phyloP scores from a whole-genome alignment of 2,888 invertebrate species.

The Cephalotes varians region DNA sequence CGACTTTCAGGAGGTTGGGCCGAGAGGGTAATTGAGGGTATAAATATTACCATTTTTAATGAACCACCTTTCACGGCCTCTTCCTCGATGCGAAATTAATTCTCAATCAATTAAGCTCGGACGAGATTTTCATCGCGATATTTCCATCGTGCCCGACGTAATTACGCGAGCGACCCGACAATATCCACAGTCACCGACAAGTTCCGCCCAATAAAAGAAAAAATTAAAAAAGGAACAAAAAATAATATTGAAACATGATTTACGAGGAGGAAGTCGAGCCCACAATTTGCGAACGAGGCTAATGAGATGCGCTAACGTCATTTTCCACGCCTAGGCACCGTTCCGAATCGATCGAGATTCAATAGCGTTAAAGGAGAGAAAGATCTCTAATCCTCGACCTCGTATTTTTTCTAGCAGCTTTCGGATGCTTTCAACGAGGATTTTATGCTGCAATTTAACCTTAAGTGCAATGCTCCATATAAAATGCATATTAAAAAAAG shows the following conservation, averaged over 20 bases:
- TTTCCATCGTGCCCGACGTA: conserved; percentile 66
- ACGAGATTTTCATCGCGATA: conserved; percentile 71
- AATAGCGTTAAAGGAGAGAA: conserved; percentile 12
- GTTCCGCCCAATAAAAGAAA: conserved; percentile 12
- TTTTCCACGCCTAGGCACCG: conserved; percentile 57
- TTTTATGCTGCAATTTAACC: not conserved
- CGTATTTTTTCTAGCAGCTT: not conserved
- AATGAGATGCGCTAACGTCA: conserved; percentile 66
- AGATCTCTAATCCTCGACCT: not conserved
- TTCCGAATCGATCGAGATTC: conserved; percentile 17
- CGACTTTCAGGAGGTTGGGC: conserved; percentile 34
- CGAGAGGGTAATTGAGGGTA: conserved; percentile 50
- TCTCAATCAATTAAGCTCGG: conserved; percentile 56
- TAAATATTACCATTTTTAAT: conserved; percentile 57
- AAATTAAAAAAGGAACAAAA: conserved; percentile 5
- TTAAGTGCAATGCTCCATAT: not conserved
- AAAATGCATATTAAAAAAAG: not conserved
- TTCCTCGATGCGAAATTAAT: conserved; percentile 53
- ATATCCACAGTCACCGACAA: conserved; percentile 37
- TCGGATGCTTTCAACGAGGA: not conserved
- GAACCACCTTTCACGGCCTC: conserved; percentile 51
- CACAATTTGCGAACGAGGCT: conserved; percentile 55
- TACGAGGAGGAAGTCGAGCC: conserved; percentile 56
- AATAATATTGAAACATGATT: conserved; percentile 59
- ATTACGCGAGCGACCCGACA: conserved; percentile 49